These are phyloP conservation scores for Metridium senile DNA, from an alignment of 92 coral and sea anemone species.

Conservation along the genomic window DNA sequence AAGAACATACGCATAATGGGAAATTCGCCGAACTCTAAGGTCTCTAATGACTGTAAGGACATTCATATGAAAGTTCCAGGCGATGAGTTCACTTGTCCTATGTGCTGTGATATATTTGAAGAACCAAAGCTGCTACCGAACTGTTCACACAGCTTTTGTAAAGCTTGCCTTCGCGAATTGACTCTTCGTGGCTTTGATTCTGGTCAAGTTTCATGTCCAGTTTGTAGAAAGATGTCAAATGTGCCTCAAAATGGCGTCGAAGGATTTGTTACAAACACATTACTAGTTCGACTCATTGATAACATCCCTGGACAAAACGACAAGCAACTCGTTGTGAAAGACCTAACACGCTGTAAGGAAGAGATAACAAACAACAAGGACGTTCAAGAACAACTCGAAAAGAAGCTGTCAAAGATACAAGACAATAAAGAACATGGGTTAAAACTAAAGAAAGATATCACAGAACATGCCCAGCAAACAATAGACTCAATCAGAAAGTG, in stretches of 20 bases:
- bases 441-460: neutral
- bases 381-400: conserved; percentile 11
- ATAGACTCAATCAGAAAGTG: conserved; percentile 9
- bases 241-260: conserved; percentile 9
- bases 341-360: conserved; percentile 5
- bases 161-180: conserved; percentile 6
- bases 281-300: conserved; percentile 35
- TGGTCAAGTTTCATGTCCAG: conserved; percentile 7
- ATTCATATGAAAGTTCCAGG: conserved; percentile 13
- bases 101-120: conserved; percentile 58
- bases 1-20: too few relatives aligned
- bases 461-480: conserved; percentile 1
- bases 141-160: conserved; percentile 29
- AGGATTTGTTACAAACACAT: conserved; percentile 2
- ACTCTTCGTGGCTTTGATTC: neutral
- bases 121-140: conserved; percentile 51
- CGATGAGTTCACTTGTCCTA: conserved; percentile 62
- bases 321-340: conserved; percentile 9
- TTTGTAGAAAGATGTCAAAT: conserved; percentile 1
- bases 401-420: neutral
- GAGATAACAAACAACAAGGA: conserved; percentile 1
- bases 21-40: neutral
- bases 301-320: conserved; percentile 26
- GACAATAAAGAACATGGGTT: conserved; percentile 7
- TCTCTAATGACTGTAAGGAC: neutral